These are phyloP conservation scores for Furnarius figulus DNA, from an alignment of 2,113 vertebrate genomes.

Conservation along the genomic window DNA sequence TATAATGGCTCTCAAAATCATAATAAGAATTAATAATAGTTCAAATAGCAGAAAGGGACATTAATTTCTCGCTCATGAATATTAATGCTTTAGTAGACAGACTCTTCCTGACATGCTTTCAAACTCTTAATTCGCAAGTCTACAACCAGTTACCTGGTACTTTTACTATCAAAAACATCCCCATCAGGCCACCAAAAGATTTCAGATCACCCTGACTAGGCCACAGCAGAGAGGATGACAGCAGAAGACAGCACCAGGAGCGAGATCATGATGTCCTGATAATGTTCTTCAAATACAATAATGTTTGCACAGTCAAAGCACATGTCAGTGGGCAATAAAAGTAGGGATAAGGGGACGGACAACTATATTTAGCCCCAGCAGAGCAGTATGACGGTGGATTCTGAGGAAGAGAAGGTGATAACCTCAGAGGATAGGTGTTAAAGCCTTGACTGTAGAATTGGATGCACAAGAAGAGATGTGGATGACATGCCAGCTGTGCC, in stretches of 20 bases:
- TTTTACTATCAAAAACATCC: background rate
- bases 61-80: constrained; percentile 69
- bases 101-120: background rate
- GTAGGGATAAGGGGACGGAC: background rate
- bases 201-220: background rate
- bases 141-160: background rate
- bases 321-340: background rate
- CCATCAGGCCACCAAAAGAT: background rate
- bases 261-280: background rate
- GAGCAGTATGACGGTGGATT: background rate
- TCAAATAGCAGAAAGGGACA: constrained; percentile 67
- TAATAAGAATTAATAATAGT: constrained; percentile 73
- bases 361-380: background rate
- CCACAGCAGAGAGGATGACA: background rate
- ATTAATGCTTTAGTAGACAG: constrained; percentile 19
- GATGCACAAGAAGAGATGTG: rapidly evolving
- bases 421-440: background rate
- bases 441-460: background rate
- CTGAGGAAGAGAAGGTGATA: background rate
- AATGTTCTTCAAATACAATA: background rate
- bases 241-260: background rate
- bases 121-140: constrained; percentile 9
- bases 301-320: background rate
- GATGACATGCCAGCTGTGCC: background rate
- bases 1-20: constrained; percentile 70